phyloP scores from a whole-genome alignment of 2,888 invertebrate genomes.

The Clitarchus hookeri region DNA sequence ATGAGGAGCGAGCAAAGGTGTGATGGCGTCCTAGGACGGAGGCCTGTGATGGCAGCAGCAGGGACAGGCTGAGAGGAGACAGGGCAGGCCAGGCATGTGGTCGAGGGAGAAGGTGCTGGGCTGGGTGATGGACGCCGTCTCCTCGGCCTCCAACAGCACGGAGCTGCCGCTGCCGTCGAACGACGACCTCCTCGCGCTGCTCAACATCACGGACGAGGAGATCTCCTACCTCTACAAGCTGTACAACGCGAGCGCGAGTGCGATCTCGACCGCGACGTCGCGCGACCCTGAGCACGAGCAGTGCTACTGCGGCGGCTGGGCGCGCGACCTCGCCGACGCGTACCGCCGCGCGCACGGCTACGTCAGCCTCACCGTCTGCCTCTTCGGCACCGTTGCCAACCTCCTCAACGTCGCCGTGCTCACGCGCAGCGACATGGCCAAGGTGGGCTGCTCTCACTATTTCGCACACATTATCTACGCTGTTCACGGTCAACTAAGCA shows the following conservation, averaged over 20 bases:
- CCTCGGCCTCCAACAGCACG: background rate
- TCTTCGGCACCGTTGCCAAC: slow-evolving; percentile 67
- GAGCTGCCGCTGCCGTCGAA: background rate
- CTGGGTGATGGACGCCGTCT: background rate
- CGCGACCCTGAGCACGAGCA: background rate
- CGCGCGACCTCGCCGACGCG: slow-evolving; percentile 66
- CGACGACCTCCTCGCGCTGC: background rate
- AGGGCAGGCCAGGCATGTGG: background rate
- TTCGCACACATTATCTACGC: no score
- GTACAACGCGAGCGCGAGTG: background rate
- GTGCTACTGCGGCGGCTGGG: slow-evolving; percentile 67
- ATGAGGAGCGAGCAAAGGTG: no score
- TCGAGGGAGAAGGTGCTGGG: slow-evolving; percentile 1
- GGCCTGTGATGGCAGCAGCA: no score
- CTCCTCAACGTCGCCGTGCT: slow-evolving; percentile 90
- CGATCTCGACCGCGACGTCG: background rate
- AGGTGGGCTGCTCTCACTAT: slow-evolving; percentile 44
- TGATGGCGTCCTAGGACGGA: no score
- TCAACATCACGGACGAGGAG: slow-evolving; percentile 10
- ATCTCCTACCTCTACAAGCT: background rate
- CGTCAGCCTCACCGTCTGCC: slow-evolving; percentile 20
- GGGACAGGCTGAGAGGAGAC: no score
- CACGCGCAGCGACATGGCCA: slow-evolving; percentile 82
- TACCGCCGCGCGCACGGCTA: slow-evolving; percentile 18
- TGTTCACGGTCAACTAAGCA: no score